Evolutionary conservation across 1,140 invertebrate genomes (phyloP), one percentile per base, ranked within the genome.

Genomic region (Amyelois transitella): DNA sequence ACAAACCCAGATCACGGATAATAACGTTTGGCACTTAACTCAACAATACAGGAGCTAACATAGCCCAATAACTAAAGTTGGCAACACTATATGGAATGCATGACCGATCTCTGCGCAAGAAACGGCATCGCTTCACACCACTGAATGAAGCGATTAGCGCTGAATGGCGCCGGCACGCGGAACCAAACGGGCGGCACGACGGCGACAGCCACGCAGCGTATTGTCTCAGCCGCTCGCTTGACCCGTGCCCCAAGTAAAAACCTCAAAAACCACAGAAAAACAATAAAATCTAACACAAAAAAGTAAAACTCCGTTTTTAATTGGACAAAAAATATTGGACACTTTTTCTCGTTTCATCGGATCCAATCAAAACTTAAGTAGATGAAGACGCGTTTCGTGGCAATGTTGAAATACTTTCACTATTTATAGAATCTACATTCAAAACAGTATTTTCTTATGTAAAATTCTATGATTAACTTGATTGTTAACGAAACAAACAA

Each of bases 101-200:
- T 82, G 81, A 84, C 79, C 73, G 75, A 84, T 84, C 66, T 69
- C 51, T 56, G 70, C 64, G 55, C 56, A 64, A 66, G 78, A 77
- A 85, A 83, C 83, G 83, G 76, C 77, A 61, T 62, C 17, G n/a
- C 69, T 67, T 57, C 53, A 64, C 53, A 58, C 32, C 72, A 62
- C 58, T 84, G 77, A 82, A 85, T 87, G 79, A 85, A 87, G 84
- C 81, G 84, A 85, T 87, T 87, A 81, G 70, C 73, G 78, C 75
- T 83, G 73, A 87, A 86, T 81, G 69, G 72, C 24, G 53, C 56
- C 70, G 80, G 84, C 80, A 87, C 84, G 84, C 81, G 81, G 84
- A 87, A 87, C 84, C 69, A 74, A 85, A 66, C 69, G 75, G 58
- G 52, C 53, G 61, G 62, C 84, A 87, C 81, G 84, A 87, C 72